Base-by-base conservation (phyloP, 2,113 vertebrate species). In the Eurypyga helias region DNA sequence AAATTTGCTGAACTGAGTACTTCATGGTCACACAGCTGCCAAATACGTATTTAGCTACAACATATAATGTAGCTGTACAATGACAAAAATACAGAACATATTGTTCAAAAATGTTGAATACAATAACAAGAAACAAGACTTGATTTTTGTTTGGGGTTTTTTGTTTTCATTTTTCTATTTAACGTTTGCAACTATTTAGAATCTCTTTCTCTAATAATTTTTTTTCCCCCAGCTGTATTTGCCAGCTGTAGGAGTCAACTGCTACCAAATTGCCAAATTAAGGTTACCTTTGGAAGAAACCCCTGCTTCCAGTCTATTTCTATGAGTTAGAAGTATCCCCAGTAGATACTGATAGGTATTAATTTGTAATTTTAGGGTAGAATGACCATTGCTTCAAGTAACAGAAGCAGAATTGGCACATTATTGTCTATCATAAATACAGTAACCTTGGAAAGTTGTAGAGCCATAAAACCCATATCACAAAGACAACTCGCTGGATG, bases 381-480 rank as follows among this genome's bases (percentile, higher is more conserved):
- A 90, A 93, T 89, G 57, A 70, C 55, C 8, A 3, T 87, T 95
- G 60, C 55, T 81, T 87, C 19, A 69, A 93, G 41, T 61, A 95
- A 89, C 51, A 73, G 45, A 86, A 65, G 52, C 61, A 95, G 79
- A 96, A 96, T 62, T 90, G 76, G 51, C 36, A 91, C 96, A 96
- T 95, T 94, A 96, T 70, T 90, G 71, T 60, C 82, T 65, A 24
- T 46, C 52, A 89, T 93, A 96, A 91, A 91, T 71, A 89, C 13
- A 76, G 45, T 94, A 96, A 97, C 93, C 94, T 97, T 98, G 95
- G 89, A 75, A 97, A 90, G 48, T 64, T 97, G 90, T 90, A 89
- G 66, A 93, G 36, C 67, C 71, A 77, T 95, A 94, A 96, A 96
- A 93, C 4, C 17, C 57, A 54, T 43, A 48, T 96, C 93, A 96